A percentile compares a stretch with the other conserved stretches of the same genome.
Conservation (phyloP, 2,113 vertebrate genomes). For the Etheostoma cragini region DNA sequence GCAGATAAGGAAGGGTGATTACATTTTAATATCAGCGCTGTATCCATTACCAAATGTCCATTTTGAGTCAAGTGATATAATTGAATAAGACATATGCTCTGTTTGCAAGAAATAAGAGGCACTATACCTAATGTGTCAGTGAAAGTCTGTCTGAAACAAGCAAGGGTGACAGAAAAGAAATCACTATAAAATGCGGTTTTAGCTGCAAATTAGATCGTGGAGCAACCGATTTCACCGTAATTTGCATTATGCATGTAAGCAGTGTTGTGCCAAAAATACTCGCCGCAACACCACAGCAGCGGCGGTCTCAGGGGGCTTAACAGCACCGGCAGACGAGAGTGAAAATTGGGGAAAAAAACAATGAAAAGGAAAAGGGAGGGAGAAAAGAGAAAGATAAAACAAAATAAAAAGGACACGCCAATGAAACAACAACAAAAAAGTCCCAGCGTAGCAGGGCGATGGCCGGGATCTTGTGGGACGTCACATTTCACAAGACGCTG, state of each 20-base stretch:
- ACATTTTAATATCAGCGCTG: conserved; percentile 72
- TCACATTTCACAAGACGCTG: conserved; percentile 76
- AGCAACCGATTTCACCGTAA: conserved; percentile 75
- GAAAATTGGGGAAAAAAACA: conserved; percentile 51
- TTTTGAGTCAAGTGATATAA: conserved; percentile 77
- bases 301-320: conserved; percentile 71
- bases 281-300: conserved; percentile 73
- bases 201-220: conserved; percentile 75
- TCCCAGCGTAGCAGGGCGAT: conserved; percentile 52
- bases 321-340: conserved; percentile 50
- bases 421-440: conserved; percentile 62
- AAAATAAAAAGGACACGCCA: conserved; percentile 42
- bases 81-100: conserved; percentile 72
- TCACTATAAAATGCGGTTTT: conserved; percentile 77
- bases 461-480: conserved; percentile 68
- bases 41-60: conserved; percentile 77
- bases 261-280: conserved; percentile 80
- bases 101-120: conserved; percentile 65
- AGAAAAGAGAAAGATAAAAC: not conserved
- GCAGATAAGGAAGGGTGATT: conserved; percentile 61
- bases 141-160: conserved; percentile 66
- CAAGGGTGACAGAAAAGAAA: conserved; percentile 74
- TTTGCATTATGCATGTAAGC: conserved; percentile 83
- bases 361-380: conserved; percentile 42
- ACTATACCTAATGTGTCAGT: conserved; percentile 74